These are phyloP conservation scores for Chrysopilus asiliformis DNA, from an alignment of 2,888 invertebrate species.

Conservation along the genomic window DNA sequence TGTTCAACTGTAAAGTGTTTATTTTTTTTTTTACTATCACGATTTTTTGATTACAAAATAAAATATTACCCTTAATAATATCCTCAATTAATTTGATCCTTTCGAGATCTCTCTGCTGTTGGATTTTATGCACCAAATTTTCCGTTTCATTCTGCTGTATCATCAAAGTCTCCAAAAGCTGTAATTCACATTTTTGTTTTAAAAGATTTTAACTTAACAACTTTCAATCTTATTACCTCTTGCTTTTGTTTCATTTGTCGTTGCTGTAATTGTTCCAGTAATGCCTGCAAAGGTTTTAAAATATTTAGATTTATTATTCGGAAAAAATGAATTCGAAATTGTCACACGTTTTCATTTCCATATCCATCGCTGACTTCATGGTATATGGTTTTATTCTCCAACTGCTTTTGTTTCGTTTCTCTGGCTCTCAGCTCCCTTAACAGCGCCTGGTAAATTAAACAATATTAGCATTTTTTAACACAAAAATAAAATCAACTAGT, in stretches of 20 bases:
- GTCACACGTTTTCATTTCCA: slow-evolving; percentile 18
- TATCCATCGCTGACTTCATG: slow-evolving; percentile 12
- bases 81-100: slow-evolving; percentile 45
- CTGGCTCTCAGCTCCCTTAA: slow-evolving; percentile 13
- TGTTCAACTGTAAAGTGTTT: slow-evolving; percentile 41
- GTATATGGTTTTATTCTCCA: slow-evolving; percentile 1
- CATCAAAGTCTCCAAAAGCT: slow-evolving; percentile 40
- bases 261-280: slow-evolving; percentile 17
- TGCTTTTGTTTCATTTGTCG: slow-evolving; percentile 20
- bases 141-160: slow-evolving; percentile 50
- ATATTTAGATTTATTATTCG: neutral
- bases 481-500: no score
- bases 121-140: slow-evolving; percentile 51
- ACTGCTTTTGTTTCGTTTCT: slow-evolving; percentile 7
- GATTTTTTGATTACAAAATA: no score
- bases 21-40: no score
- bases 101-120: slow-evolving; percentile 50
- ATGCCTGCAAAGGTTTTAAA: slow-evolving; percentile 13
- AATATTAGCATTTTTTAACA: neutral
- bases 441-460: slow-evolving; percentile 12
- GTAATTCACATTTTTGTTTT: neutral
- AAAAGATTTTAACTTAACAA: slow-evolving; percentile 5
- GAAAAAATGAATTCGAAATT: no score
- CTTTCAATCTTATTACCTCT: slow-evolving; percentile 14
- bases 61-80: slow-evolving; percentile 40